Base-by-base conservation (phyloP, 2,113 vertebrate species). In the Machaerirhynchus nigripectus region DNA sequence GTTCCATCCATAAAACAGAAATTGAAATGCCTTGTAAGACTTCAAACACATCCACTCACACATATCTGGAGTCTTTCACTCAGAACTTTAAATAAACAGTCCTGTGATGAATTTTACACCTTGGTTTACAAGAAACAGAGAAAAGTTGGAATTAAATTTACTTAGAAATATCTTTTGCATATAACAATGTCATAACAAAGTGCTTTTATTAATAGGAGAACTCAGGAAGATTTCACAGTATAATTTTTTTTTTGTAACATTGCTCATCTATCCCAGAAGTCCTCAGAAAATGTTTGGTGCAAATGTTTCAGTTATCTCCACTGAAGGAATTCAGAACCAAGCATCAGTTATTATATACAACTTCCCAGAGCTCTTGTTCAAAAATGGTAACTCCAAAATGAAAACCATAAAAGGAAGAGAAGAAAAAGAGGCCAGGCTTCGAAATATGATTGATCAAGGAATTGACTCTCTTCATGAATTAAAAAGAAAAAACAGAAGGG, bases 401-500 rank as follows among this genome's bases (percentile, higher is more conserved):
- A 55, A 87, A 79, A 65, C 53, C 63, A 23, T 4, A 27, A 68
- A 81, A 65, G 2, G 13, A 57, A 67, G 2, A 49, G 5, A 39
- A 55, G 11, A 64, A 64, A 69, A 44, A 52, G 10, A 27, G 7
- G 24, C 2, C 7, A 26, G 5, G 2, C 39, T 63, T 71, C 11
- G 10, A 61, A 95, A 55, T 0, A n/a, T 0, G 0, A 28, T 30
- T 40, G 6, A 7, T 55, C 0, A 0, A 63, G 13, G 5, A 79
- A 37, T 13, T 79, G 10, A 13, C 18, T 39, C 33, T 53, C 11
- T 53, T 71, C 1, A 49, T 37, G 1, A 75, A 40, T 42, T 71
- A 46, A 9, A 53, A 49, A 40, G 4, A 40, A 67, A 79, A 61
- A 44, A 35, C 7, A 22, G 8, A 57, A 70, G 9, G 2, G 2